Base-by-base conservation (phyloP, 1,140 invertebrate genomes). In the Phymastichus coffea region DNA sequence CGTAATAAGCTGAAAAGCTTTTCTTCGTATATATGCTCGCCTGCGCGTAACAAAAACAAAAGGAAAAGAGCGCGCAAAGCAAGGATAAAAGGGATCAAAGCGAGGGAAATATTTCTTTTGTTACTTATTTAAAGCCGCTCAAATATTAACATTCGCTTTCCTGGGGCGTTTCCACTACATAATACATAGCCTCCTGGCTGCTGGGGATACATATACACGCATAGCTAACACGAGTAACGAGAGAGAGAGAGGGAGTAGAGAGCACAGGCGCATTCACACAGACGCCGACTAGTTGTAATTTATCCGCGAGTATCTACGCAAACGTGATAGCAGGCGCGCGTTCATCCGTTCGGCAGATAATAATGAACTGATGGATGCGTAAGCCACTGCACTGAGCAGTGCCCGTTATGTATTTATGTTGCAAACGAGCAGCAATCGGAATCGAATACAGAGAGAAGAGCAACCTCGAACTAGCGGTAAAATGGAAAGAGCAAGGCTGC, bases 111-210 rank as follows among this genome's bases (percentile, higher is more conserved):
- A 44, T 44, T 44, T 44, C 23, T 44, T 41, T 41, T 3, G 23
- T 44, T 25, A 12, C 17, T 41, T 41, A 41, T 44, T 44, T 14
- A 44, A 25, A 9, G 33, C 30, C 38, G 19, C 2, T 37, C 17
- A 37, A 37, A 51, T 51, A 37, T 51, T n/a, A 37, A 51, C 35
- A 37, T 51, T 51, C 48, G 12, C 33, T 35, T 37, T n/a, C 9
- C 15, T 19, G n/a, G n/a, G n/a, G n/a, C n/a, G n/a, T n/a, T n/a
- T n/a, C n/a, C n/a, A n/a, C n/a, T n/a, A n/a, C 15, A 43, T 4
- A 4, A 37, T 37, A 37, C 35, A 41, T 4, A 2, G 43, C 2
- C 2, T n/a, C 4, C 10, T 14, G 25, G 14, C 43, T 44, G 20
- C 23, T 25, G n/a, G n/a, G n/a, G n/a, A n/a, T n/a, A n/a, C n/a